phyloP scores from a whole-genome alignment of 1,140 invertebrate genomes.

The Bacillus rossius region DNA sequence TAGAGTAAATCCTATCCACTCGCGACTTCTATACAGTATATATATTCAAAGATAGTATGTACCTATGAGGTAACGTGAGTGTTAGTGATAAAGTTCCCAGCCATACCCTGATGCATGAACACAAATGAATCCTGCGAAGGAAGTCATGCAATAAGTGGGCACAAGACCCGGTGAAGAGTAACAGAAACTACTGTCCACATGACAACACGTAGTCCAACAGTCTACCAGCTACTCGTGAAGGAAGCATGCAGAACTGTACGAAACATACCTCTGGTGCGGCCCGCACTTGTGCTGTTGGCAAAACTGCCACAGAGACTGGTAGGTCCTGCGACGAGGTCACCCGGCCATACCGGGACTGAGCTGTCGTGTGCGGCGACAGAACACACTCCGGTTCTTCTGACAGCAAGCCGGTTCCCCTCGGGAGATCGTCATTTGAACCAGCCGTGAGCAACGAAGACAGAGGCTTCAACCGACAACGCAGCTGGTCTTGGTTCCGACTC shows the following conservation, averaged over 20 bases:
- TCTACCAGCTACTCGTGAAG: too few species aligned
- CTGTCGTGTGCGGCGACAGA: background rate
- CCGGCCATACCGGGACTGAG: conserved; percentile 20
- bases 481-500: conserved; percentile 79
- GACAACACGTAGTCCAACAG: too few species aligned
- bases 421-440: background rate
- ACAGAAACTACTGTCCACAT: too few species aligned
- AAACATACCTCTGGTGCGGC: conserved; percentile 39
- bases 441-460: conserved; percentile 65
- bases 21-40: too few species aligned
- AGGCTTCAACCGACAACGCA: conserved; percentile 77
- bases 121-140: too few species aligned
- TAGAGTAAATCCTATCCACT: too few species aligned
- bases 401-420: background rate
- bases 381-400: background rate
- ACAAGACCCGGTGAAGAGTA: too few species aligned
- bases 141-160: too few species aligned
- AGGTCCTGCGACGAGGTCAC: conserved; percentile 42
- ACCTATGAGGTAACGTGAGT: too few species aligned
- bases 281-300: conserved; percentile 40
- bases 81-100: too few species aligned
- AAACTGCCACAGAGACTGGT: conserved; percentile 50
- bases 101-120: too few species aligned
- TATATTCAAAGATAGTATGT: too few species aligned
- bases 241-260: background rate